Conservation (phyloP, 1,140 invertebrate genomes). For the Ephestia elutella region DNA sequence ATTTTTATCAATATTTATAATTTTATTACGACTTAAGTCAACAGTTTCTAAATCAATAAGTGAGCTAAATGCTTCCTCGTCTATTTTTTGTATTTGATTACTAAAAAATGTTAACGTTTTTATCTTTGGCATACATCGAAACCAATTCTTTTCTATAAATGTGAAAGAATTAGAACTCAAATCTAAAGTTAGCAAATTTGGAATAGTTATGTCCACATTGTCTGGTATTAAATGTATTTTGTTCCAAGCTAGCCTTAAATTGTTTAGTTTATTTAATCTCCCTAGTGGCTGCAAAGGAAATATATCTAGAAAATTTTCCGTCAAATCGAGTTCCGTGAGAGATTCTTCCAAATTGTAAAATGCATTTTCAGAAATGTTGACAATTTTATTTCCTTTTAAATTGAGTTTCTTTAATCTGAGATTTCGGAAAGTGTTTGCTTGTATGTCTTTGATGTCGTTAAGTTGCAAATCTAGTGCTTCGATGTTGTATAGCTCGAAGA, state of each 20-base stretch:
- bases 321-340: constrained; percentile 86
- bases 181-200: constrained; percentile 85
- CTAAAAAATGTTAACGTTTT: constrained; percentile 87
- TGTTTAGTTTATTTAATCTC: constrained; percentile 82
- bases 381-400: constrained; percentile 88
- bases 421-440: constrained; percentile 88
- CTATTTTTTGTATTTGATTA: constrained; percentile 86
- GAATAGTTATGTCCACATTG: constrained; percentile 81
- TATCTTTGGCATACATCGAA: constrained; percentile 85
- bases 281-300: constrained; percentile 88
- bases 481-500: constrained; percentile 81
- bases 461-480: constrained; percentile 87
- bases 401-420: constrained; percentile 87
- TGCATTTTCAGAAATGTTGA: constrained; percentile 87
- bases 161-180: constrained; percentile 90
- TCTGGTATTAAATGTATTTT: constrained; percentile 79
- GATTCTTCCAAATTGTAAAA: constrained; percentile 87
- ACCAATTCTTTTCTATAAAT: constrained; percentile 82
- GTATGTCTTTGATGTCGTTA: constrained; percentile 87
- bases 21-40: constrained; percentile 91
- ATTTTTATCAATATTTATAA: constrained; percentile 81
- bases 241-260: constrained; percentile 88
- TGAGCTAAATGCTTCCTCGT: constrained; percentile 84
- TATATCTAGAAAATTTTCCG: constrained; percentile 86
- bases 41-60: constrained; percentile 85